Percentiles rank a stretch among this genome's conserved stretches.
phyloP scores from a whole-genome alignment of 2,888 invertebrate genomes.

The Cremastinae sp. region DNA sequence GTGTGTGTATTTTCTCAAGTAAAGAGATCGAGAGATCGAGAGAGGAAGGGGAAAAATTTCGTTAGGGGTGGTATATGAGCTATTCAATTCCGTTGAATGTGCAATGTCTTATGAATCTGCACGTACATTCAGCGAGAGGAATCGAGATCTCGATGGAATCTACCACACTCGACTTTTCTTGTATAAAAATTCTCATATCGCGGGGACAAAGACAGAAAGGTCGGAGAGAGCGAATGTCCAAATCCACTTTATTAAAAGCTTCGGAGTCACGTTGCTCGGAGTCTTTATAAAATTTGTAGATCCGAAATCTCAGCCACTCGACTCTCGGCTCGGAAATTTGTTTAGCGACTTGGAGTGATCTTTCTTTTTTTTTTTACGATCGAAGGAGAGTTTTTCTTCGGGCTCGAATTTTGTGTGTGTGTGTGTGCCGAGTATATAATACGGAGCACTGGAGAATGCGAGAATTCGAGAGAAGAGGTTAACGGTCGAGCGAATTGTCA shows the following conservation, averaged over 20 bases:
- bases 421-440: background rate
- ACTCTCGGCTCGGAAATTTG: slow-evolving; percentile 70
- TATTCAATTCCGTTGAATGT: slow-evolving; percentile 67
- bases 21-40: slow-evolving; percentile 27
- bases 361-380: slow-evolving; percentile 61
- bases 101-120: slow-evolving; percentile 57
- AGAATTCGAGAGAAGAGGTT: slow-evolving; percentile 60
- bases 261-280: no score
- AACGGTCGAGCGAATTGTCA: slow-evolving; percentile 70
- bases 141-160: slow-evolving; percentile 64
- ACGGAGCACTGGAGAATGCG: slow-evolving; percentile 15
- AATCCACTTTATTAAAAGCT: background rate
- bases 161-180: slow-evolving; percentile 51
- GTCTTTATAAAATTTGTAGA: no score
- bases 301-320: slow-evolving; percentile 67
- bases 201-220: background rate
- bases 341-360: slow-evolving; percentile 74
- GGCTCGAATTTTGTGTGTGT: background rate
- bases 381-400: slow-evolving; percentile 57
- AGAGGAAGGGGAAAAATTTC: slow-evolving; percentile 54
- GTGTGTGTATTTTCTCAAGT: no score
- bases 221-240: background rate
- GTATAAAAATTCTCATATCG: slow-evolving; percentile 16
- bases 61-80: slow-evolving; percentile 63
- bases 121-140: slow-evolving; percentile 38